Percentiles rank a stretch among this genome's conserved stretches.
Evolutionary conservation across 2,888 invertebrate genomes (phyloP).

Genomic region (Prostheceraeus crozeri): DNA sequence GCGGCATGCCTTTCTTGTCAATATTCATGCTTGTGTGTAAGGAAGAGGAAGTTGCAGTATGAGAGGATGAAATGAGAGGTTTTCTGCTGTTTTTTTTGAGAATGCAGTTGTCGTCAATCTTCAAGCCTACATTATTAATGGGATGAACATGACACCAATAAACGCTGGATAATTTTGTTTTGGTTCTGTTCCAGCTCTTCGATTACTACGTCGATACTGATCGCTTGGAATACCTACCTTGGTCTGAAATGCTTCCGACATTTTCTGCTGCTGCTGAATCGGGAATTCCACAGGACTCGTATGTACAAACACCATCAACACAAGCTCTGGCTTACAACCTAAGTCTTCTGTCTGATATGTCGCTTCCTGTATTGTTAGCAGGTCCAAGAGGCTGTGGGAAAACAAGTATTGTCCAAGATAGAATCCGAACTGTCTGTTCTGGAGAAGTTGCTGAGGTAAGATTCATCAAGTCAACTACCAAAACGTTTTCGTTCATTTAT

Average conservation of each 20-base stretch:
- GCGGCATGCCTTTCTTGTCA: too few species aligned
- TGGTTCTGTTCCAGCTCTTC: slow-evolving; percentile 45
- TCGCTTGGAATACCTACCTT: slow-evolving; percentile 49
- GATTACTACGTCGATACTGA: slow-evolving; percentile 54
- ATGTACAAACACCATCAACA: slow-evolving; percentile 52
- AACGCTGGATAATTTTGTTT: too few species aligned
- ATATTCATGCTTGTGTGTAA: too few species aligned
- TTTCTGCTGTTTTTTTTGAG: too few species aligned
- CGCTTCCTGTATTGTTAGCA: slow-evolving; percentile 52
- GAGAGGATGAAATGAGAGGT: too few species aligned
- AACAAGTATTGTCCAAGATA: slow-evolving; percentile 52
- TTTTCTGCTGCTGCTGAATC: slow-evolving; percentile 50
- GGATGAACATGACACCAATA: too few species aligned
- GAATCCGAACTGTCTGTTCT: slow-evolving; percentile 53
- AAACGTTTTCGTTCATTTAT: too few species aligned
- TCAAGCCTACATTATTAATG: too few species aligned
- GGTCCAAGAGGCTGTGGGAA: slow-evolving; percentile 56
- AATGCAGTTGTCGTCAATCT: too few species aligned
- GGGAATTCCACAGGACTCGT: slow-evolving; percentile 53
- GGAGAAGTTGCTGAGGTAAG: slow-evolving; percentile 57
- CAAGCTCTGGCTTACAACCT: slow-evolving; percentile 50
- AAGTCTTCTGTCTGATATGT: slow-evolving; percentile 52
- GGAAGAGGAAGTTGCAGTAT: too few species aligned
- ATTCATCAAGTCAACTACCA: too few species aligned
- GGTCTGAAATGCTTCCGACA: slow-evolving; percentile 50